A percentile compares a stretch with the other conserved stretches of the same genome.
Conservation (phyloP, 2,113 vertebrate species). For the Motacilla tschutschensis region DNA sequence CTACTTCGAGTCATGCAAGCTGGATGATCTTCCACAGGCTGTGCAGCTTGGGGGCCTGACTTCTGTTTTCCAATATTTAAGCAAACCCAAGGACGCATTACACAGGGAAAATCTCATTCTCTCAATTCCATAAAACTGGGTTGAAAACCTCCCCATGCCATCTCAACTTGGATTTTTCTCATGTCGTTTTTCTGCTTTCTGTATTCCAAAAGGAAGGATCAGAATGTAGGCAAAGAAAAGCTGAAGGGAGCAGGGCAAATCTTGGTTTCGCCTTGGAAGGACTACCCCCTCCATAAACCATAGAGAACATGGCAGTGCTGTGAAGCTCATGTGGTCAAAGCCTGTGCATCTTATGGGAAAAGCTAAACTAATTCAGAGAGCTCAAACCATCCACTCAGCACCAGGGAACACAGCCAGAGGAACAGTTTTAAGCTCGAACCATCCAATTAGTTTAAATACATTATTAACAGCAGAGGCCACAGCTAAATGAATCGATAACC, state of each 20-base stretch:
- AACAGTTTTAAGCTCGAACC: not conserved
- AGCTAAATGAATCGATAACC: not conserved
- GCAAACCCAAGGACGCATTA: not conserved
- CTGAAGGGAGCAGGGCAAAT: not conserved
- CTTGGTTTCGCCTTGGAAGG: not conserved
- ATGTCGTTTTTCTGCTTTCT: not conserved
- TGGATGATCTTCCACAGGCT: not conserved
- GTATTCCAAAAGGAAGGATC: not conserved
- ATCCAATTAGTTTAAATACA: not conserved
- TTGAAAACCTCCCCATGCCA: not conserved
- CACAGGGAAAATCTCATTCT: not conserved
- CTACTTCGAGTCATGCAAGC: not conserved
- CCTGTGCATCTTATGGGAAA: not conserved
- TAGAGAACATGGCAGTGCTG: not conserved
- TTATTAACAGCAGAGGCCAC: not conserved
- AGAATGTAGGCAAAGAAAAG: not conserved
- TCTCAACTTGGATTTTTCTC: not conserved
- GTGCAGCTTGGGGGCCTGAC: not conserved
- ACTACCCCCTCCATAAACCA: not conserved
- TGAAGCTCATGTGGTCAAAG: not conserved
- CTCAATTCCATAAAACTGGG: not conserved
- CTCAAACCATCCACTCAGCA: not conserved
- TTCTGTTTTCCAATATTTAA: not conserved
- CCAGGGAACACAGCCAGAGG: not conserved
- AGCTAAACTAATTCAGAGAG: not conserved